Conservation (phyloP, 2,113 vertebrate species). For the Corydoras maculifer region DNA sequence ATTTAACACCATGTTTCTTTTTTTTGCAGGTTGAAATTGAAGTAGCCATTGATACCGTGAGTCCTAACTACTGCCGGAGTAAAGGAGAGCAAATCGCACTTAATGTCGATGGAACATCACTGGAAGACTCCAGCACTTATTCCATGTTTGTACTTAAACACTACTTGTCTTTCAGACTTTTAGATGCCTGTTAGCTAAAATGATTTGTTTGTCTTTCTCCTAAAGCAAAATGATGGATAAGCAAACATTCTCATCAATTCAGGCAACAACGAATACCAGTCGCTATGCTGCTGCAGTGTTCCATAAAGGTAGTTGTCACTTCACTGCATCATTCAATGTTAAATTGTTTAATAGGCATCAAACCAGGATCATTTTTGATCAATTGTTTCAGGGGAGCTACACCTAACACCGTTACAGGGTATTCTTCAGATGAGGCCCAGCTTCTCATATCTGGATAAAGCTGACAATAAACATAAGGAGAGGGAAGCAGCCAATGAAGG, state of each 20-base stretch:
- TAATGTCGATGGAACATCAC: constrained; percentile 83
- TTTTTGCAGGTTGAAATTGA: constrained; percentile 77
- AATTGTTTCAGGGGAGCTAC: constrained; percentile 79
- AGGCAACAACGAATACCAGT: constrained; percentile 85
- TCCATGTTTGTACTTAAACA: constrained; percentile 70
- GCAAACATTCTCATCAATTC: constrained; percentile 89
- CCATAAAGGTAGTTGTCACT: constrained; percentile 75
- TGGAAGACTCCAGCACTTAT: constrained; percentile 84
- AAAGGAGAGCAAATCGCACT: constrained; percentile 96
- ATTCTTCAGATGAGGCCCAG: constrained; percentile 95
- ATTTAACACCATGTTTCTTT: neutral
- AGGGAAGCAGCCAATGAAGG: constrained; percentile 92
- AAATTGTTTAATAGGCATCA: neutral
- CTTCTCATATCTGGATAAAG: constrained; percentile 93
- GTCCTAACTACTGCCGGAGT: constrained; percentile 94
- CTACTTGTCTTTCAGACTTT: neutral
- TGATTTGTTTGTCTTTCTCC: constrained; percentile 22
- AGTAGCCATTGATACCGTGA: constrained; percentile 84
- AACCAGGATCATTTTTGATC: neutral
- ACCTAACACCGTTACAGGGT: constrained; percentile 89
- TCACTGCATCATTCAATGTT: neutral
- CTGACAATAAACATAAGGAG: constrained; percentile 88
- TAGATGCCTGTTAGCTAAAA: neutral
- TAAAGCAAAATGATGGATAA: constrained; percentile 96
- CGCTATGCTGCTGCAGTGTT: constrained; percentile 91